These are phyloP conservation scores for Astreopora myriophthalma DNA, from an alignment of 64 coral and sea anemone species.

Conservation along the genomic window DNA sequence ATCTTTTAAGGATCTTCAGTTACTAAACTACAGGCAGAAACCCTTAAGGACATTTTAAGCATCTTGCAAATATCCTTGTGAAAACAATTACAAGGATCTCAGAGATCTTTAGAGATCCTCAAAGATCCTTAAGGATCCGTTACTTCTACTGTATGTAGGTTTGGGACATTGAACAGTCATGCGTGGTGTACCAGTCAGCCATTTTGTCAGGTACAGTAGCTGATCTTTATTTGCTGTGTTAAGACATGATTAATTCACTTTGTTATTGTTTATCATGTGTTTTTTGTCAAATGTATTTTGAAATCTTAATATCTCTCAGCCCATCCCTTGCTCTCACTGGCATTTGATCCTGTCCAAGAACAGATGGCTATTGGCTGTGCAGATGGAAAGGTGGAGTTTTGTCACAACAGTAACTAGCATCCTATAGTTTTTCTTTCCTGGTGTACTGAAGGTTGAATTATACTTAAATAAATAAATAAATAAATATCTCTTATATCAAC, in stretches of 20 bases:
- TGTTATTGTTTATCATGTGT: not conserved
- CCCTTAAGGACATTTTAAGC: no score
- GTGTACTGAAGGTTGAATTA: not conserved
- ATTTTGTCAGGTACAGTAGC: constrained; percentile 92
- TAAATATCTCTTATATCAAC: no score
- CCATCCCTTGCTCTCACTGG: constrained; percentile 88
- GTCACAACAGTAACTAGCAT: not conserved
- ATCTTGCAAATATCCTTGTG: no score
- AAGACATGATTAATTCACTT: not conserved
- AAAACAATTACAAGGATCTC: no score
- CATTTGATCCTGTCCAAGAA: constrained; percentile 69
- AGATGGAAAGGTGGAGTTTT: constrained; percentile 84
- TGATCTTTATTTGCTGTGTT: no score
- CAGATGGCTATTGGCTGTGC: constrained; percentile 81
- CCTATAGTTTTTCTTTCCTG: no score
- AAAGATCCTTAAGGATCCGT: not conserved
- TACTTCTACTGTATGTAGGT: constrained; percentile 51
- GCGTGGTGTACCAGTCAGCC: constrained; percentile 84
- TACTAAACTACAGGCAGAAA: no score
- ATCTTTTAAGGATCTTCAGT: no score
- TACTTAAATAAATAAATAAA: not conserved
- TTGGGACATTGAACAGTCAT: constrained; percentile 81
- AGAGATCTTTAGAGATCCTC: no score
- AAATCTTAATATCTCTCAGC: constrained; percentile 61
- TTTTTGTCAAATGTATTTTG: not conserved